These are phyloP conservation scores for Apamea sordens DNA, from an alignment of 2,888 invertebrate species.

Conservation along the genomic window DNA sequence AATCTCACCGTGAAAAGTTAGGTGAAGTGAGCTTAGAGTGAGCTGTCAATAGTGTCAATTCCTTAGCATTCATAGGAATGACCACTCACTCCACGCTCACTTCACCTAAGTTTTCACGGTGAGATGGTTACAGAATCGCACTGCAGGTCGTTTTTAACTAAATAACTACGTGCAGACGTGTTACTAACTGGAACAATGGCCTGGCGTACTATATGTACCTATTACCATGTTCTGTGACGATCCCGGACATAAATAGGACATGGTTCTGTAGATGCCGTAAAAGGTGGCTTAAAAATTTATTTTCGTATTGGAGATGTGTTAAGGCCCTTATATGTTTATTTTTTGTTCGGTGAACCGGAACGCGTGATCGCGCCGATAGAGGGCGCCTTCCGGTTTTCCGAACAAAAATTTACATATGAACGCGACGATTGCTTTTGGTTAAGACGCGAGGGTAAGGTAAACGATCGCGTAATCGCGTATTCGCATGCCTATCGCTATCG, in stretches of 20 bases:
- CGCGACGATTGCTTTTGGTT: too few species aligned
- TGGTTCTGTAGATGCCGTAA: neutral
- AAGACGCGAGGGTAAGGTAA: too few species aligned
- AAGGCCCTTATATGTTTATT: neutral
- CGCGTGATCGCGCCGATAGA: neutral
- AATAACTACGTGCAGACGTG: conserved; percentile 29
- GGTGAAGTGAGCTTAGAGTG: too few species aligned
- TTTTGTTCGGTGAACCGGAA: neutral
- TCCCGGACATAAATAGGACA: conserved; percentile 7
- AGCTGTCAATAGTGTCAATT: too few species aligned
- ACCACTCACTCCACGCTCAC: too few species aligned
- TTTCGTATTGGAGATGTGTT: neutral
- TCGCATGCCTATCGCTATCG: too few species aligned
- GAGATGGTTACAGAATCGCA: too few species aligned
- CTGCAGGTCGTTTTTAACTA: conserved; percentile 36
- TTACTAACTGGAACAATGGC: conserved; percentile 31
- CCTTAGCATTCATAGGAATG: too few species aligned
- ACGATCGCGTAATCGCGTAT: too few species aligned
- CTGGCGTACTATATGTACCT: conserved; percentile 3
- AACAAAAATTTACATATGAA: neutral
- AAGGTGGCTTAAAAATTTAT: too few species aligned
- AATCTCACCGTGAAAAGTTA: too few species aligned
- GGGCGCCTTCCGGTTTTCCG: neutral
- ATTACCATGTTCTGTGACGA: conserved; percentile 1
- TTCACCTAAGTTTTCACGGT: too few species aligned